Evolutionary conservation across 2,113 vertebrate species (phyloP), one percentile per base, ranked within the genome.

Genomic region (Orycteropus afer): DNA sequence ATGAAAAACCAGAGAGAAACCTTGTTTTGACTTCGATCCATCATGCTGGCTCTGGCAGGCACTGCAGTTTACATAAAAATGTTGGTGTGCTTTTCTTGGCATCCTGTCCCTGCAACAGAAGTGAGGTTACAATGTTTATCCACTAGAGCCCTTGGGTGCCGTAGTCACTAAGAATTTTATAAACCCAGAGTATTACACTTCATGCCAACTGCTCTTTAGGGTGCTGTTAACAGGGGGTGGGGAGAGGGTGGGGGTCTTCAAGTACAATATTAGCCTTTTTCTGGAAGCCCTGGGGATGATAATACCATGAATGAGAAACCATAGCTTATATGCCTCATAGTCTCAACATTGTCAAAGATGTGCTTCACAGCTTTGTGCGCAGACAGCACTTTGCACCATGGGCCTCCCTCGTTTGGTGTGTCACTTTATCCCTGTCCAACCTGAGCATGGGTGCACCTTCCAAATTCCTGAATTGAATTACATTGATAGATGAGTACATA

Each of bases 91-190:
- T 34, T 71, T 91, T 79, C 87, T 93, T 89, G 86, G 89, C 86
- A 63, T 86, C 49, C 74, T 45, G 81, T 89, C 83, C 91, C 23
- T 1, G 5, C 27, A 59, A 77, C 42, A 91, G 91, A 89, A 86
- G 84, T 0, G 3, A 95, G 86, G 93, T 85, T 94, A 89, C 40
- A 73, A 0, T 90, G 86, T 79, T 93, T 93, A 89, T 84, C 83
- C 57, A 2, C 55, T 49, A 93, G 67, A 82, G 34, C 91, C 87
- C 87, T 53, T 53, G 90, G 96, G 95, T 90, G 49, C 84, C 77
- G 51, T 96, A 81, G 78, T 53, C 93, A 83, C 93, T 80, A 59
- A 45, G 88, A 89, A 91, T 82, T 96, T 96, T 95, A 96, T 92
- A 95, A 97, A 92, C 74, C 87, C 90, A 74, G 73, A 93, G 73